phyloP scores from a whole-genome alignment of 2,113 vertebrate genomes.

The Pachypanchax playfairii region DNA sequence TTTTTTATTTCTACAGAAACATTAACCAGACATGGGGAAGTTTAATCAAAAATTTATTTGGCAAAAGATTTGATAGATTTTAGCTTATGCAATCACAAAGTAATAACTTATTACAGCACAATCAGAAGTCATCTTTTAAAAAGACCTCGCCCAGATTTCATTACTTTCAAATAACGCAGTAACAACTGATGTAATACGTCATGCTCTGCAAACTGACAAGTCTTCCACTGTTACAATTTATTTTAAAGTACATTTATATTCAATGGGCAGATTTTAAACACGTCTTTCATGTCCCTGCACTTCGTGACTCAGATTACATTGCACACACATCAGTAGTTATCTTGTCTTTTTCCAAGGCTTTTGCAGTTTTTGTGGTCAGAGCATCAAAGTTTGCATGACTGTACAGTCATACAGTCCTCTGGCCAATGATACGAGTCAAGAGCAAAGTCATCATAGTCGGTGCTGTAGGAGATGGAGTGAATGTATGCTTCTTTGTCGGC shows the following conservation, averaged over 20 bases:
- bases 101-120: conserved; percentile 28
- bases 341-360: not conserved
- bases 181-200: conserved; percentile 16
- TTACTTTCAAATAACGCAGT: conserved; percentile 31
- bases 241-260: conserved; percentile 43
- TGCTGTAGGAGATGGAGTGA: conserved; percentile 84
- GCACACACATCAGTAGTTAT: conserved; percentile 37
- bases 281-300: conserved; percentile 2
- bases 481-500: conserved; percentile 87
- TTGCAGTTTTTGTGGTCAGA: conserved; percentile 8
- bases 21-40: conserved; percentile 9
- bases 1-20: conserved; percentile 8
- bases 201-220: not conserved
- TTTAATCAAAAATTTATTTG: conserved; percentile 61
- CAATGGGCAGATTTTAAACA: conserved; percentile 19
- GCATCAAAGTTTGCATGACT: conserved; percentile 84
- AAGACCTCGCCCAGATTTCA: conserved; percentile 26
- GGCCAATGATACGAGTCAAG: conserved; percentile 92
- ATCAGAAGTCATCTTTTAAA: conserved; percentile 18
- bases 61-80: conserved; percentile 31
- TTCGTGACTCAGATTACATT: conserved; percentile 13
- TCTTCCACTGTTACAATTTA: not conserved
- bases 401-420: conserved; percentile 83
- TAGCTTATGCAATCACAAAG: conserved; percentile 27
- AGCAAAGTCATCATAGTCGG: conserved; percentile 86